Evolutionary conservation across 2,113 vertebrate species (phyloP).

Genomic region (Neopipo cinnamomea): DNA sequence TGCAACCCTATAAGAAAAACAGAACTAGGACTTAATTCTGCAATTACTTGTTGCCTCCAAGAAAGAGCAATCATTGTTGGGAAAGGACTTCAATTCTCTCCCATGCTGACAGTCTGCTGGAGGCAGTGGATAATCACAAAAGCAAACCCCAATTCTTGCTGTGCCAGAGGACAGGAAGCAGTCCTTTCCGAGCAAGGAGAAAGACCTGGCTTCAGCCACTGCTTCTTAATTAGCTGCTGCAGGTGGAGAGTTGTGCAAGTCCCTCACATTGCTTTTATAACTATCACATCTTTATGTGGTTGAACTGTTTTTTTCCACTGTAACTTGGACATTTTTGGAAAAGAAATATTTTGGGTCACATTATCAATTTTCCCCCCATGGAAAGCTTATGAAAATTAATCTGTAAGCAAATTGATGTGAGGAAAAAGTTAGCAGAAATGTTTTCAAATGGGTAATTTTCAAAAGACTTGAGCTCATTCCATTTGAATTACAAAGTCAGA

Average conservation of each 20-base stretch:
- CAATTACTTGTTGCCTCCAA: neutral
- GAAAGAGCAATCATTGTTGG: neutral
- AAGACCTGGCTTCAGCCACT: neutral
- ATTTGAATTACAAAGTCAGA: constrained; percentile 50
- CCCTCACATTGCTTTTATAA: constrained; percentile 43
- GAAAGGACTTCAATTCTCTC: neutral
- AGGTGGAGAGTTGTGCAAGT: constrained; percentile 52
- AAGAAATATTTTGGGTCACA: constrained; percentile 60
- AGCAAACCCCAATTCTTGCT: neutral
- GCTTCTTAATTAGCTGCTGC: constrained; percentile 59
- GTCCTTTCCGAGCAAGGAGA: neutral
- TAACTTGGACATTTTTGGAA: constrained; percentile 58
- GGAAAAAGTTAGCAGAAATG: constrained; percentile 48
- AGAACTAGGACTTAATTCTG: neutral
- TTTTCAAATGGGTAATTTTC: constrained; percentile 62
- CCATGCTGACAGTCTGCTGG: neutral
- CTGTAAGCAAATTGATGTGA: constrained; percentile 62
- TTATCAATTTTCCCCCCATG: constrained; percentile 63
- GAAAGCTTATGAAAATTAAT: constrained; percentile 71
- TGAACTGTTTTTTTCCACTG: constrained; percentile 56
- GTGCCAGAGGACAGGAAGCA: neutral
- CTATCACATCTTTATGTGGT: constrained; percentile 57
- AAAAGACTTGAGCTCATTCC: constrained; percentile 59
- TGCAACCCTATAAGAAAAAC: neutral
- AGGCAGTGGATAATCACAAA: neutral